Percentiles rank a stretch among this genome's conserved stretches.
These are phyloP conservation scores for Schizaphis graminum DNA, from an alignment of 2,888 invertebrate genomes.

Conservation along the genomic window DNA sequence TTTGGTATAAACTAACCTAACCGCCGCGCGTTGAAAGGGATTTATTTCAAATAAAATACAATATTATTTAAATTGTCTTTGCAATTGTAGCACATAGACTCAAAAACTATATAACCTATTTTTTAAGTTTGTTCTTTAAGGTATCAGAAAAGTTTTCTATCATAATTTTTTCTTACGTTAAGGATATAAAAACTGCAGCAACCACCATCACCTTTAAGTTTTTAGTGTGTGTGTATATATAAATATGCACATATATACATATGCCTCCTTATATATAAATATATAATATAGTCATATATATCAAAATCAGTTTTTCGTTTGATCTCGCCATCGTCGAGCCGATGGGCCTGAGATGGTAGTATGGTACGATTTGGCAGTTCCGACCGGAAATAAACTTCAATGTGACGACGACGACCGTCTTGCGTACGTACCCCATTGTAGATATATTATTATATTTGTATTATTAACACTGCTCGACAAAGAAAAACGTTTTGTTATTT, in stretches of 20 bases:
- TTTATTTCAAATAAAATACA: no score
- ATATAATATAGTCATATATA: not conserved
- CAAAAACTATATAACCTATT: no score
- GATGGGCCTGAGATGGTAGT: not conserved
- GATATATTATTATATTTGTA: not conserved
- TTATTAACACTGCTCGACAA: not conserved
- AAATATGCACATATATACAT: not conserved
- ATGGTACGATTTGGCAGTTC: slow-evolving; percentile 4
- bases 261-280: not conserved
- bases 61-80: no score
- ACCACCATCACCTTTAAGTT: not conserved
- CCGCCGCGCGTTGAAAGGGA: no score
- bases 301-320: not conserved
- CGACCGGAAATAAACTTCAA: slow-evolving; percentile 32
- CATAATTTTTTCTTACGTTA: not conserved
- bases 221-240: not conserved
- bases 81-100: no score
- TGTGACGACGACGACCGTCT: not conserved
- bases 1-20: no score
- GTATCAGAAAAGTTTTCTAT: not conserved
- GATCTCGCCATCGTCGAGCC: not conserved
- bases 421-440: not conserved
- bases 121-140: no score
- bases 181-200: not conserved
- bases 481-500: not conserved